Evolutionary conservation across 2,797 vertebrate genomes (phyloP), one percentile per base, ranked within the genome.

Genomic region (Cichlasoma orientale): DNA sequence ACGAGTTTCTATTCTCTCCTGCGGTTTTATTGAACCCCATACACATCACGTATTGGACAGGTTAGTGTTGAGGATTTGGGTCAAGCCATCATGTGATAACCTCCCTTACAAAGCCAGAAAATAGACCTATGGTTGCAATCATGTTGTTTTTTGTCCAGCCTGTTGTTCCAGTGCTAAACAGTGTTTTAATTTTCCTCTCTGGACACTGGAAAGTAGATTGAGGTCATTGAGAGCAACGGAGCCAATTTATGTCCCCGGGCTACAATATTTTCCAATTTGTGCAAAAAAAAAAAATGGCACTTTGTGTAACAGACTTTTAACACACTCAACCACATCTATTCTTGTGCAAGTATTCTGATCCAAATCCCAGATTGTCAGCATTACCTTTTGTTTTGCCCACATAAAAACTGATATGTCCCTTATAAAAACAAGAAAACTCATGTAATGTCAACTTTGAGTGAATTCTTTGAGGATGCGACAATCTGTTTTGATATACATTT

Each of bases 201-300:
- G 41, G 2, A 3, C 0, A 29, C 7, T 55, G 59, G 29, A 78
- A 77, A 16, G 12, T n/a, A 13, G 41, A 50, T 13, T 50, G 61
- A 68, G 25, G 81, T 84, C 77, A 74, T 9, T 1, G 1, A 75
- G 13, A 18, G 54, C 11, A 7, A 18, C 19, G 1, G 54, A 71
- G 75, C 71, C 80, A 81, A 44, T 50, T 75, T 47, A 33, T 23
- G n/a, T 80, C 81, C 74, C 77, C 1, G 8, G 52, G 47, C 77
- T 57, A 58, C 41, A 68, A 69, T 75, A 44, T 72, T 80, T 78
- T 68, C 74, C 36, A 16, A 31, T 75, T 68, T 47, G 19, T 75
- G 16, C n/a, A 27, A 38, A 29, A 27, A 72, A 41, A 5, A 31
- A 1, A 31, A 41, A 6, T 6, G 13, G 33, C 33, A 25, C 10